Base-by-base conservation (phyloP, 2,888 invertebrate species). In the Sisyra terminalis region DNA sequence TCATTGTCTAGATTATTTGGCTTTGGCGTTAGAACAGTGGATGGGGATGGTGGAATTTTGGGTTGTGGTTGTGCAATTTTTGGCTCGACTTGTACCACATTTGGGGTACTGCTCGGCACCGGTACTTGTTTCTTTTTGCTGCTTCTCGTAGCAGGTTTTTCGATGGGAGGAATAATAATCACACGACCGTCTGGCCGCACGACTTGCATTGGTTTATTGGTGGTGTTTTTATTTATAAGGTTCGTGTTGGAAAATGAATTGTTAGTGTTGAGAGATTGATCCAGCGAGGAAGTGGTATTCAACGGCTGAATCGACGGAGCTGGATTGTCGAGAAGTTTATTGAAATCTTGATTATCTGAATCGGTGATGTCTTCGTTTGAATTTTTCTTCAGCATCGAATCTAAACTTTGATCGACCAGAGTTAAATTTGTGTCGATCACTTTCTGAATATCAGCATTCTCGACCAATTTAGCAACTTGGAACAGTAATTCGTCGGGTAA, bases 161-260 rank as follows among this genome's bases (percentile, higher is more conserved):
- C 86, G 43, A 85, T 83, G 0, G 85, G 85, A 10, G 86, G 86
- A 47, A 86, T 62, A 0, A 79, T 80, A 41, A 85, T 79, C 31
- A 85, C 71, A 29, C 83, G 69, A 1, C 84, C 84, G 56, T 83
- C 81, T 14, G 75, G 70, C 14, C 83, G 65, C 8, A 84, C 69
- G 48, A 84, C 78, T 60, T 84, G 81, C 45, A 80, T 78, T 0
- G 75, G 74, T 50, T 77, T 70, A 50, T 73, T 45, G 10, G 46
- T 37, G 7, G 42, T 46, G 38, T 44, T 74, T 35, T 47, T 64
- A 2, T 55, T 57, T 5, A 59, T 47, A n/a, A 51, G 63, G 64
- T 36, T 55, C 5, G 24, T 24, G 24, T 24, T 24, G 3, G 24
- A 24, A 24, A 24, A 24, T 24, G 24, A 24, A 24, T 24, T 24